Conservation (phyloP, 2,888 invertebrate species). For the Cactoblastis cactorum region DNA sequence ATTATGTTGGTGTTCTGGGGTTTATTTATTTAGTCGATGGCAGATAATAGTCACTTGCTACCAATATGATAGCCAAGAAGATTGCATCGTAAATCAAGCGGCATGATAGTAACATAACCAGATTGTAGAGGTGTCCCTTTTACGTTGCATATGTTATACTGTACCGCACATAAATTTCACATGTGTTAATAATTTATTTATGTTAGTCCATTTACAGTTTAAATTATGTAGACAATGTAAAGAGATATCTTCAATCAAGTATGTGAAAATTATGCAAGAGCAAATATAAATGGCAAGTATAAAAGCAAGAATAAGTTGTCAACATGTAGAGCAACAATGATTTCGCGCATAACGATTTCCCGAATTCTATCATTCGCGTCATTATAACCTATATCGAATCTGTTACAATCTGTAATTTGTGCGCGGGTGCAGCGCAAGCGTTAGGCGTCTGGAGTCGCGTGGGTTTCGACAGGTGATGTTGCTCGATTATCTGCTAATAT, state of each 20-base stretch:
- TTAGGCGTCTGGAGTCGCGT: conserved; percentile 37
- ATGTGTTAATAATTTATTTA: too few species aligned
- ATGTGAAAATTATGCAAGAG: too few species aligned
- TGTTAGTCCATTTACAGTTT: too few species aligned
- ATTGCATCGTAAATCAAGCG: conserved; percentile 45
- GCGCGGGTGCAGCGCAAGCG: conserved; percentile 18
- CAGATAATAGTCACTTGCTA: conserved; percentile 45
- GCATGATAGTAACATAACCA: conserved; percentile 10
- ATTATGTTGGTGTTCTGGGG: conserved; percentile 45
- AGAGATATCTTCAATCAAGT: too few species aligned
- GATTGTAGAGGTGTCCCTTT: neutral
- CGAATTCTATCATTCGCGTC: too few species aligned
- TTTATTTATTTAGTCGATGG: conserved; percentile 50
- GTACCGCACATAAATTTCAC: neutral
- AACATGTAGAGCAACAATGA: too few species aligned
- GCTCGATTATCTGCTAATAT: conserved; percentile 71
- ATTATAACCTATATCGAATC: neutral
- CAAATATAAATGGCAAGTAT: too few species aligned
- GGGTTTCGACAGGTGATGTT: conserved; percentile 62
- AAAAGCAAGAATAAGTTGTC: too few species aligned
- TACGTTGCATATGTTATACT: neutral
- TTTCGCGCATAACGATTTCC: too few species aligned
- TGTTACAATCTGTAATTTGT: neutral
- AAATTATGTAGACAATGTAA: too few species aligned
- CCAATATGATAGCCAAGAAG: conserved; percentile 36